Base-by-base conservation (phyloP, 2,888 invertebrate species). In the Trichacis sp. region DNA sequence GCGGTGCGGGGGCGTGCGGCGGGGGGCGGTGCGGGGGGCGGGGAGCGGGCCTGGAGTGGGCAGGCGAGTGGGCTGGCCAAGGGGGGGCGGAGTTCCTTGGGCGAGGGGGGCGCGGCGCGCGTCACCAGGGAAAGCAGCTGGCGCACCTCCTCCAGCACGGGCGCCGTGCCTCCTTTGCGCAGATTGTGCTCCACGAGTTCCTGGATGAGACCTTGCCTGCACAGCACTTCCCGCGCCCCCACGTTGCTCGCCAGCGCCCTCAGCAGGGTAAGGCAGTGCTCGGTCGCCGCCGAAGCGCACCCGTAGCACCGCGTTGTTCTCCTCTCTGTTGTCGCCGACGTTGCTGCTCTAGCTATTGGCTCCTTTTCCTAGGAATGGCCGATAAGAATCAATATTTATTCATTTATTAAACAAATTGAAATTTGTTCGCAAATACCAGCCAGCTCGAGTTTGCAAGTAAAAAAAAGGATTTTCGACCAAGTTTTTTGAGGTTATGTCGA, bases 161-260 rank as follows among this genome's bases (percentile, higher is more conserved):
- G 92, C 0, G 91, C 89, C 1, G 94, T 93, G 9, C 96, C 96
- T 24, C 24, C 36, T 57, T 93, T 92, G 11, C 95, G 89, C 75
- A 97, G 85, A 87, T 97, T 97, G 82, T 95, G 93, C 78, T 95
- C 93, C 12, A 97, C 93, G 15, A 96, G 86, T 79, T 97, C 96
- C 74, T 93, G 92, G 15, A 97, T 93, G 20, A 97, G 87, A 0
- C 96, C 96, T 84, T 93, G 93, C 47, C 91, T 89, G 76, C 94
- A 94, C 1, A 96, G 86, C 0, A 91, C 88, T 63, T 91, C 87
- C 59, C 95, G 89, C 19, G 94, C 92, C 2, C 89, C 89, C 1
- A 89, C 87, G 76, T 92, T 93, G 4, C 92, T 93, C 3, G 96
- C 96, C 72, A 98, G 87, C 29, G 97, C 97, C 38, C 96, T 89